Conservation (phyloP, 30 jellyfish, hydroid and myxozoan genomes). For the Haliclystus octoradiatus region DNA sequence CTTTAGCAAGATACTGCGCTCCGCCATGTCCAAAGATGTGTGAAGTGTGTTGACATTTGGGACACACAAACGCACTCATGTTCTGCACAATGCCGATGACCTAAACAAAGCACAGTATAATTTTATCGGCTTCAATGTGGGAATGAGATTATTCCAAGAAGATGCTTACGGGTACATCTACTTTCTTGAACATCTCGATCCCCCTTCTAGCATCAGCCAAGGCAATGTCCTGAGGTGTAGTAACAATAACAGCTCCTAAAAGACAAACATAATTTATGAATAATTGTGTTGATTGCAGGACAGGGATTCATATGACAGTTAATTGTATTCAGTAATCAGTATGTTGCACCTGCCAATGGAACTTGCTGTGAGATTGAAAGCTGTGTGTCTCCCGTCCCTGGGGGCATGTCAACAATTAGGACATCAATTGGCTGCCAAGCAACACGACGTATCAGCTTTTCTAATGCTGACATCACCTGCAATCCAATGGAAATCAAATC, state of each 20-base stretch:
- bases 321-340: too few species aligned
- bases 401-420: conserved; percentile 95
- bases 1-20: conserved; percentile 16
- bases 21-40: conserved; percentile 88
- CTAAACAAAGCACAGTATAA: conserved; percentile 1
- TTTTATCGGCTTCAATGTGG: neutral
- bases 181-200: conserved; percentile 91
- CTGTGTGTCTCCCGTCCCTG: conserved; percentile 99
- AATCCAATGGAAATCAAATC: too few species aligned
- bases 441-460: conserved; percentile 65
- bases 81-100: conserved; percentile 74
- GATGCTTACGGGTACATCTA: conserved; percentile 84
- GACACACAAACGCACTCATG: conserved; percentile 89
- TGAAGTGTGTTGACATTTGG: conserved; percentile 50
- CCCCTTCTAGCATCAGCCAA: conserved; percentile 90
- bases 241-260: conserved; percentile 89
- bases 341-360: conserved; percentile 91
- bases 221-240: conserved; percentile 99
- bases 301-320: too few species aligned
- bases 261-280: too few species aligned
- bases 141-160: neutral
- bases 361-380: conserved; percentile 83
- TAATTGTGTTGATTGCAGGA: too few species aligned
- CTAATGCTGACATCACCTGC: conserved; percentile 97
- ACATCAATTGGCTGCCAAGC: conserved; percentile 93